A percentile compares a stretch with the other conserved stretches of the same genome.
Conservation (phyloP, 2,113 vertebrate species). For the Laterallus jamaicensis region DNA sequence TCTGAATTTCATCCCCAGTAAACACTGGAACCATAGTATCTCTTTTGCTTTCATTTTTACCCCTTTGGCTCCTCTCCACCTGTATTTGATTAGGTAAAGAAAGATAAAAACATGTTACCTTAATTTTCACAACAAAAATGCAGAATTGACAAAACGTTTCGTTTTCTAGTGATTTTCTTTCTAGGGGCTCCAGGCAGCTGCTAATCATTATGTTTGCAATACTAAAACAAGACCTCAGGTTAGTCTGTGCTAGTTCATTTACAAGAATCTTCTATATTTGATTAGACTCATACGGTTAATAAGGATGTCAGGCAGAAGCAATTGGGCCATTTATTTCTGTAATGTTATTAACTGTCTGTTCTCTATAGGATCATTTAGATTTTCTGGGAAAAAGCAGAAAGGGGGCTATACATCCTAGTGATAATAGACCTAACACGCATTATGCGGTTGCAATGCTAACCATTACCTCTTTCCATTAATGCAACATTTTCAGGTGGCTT, state of each 20-base stretch:
- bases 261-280: constrained; percentile 70
- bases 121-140: constrained; percentile 53
- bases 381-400: background rate
- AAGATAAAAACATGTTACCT: constrained; percentile 39
- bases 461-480: background rate
- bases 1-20: background rate
- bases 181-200: constrained; percentile 38
- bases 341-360: background rate
- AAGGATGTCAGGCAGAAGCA: constrained; percentile 18
- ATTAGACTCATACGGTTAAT: constrained; percentile 69
- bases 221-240: constrained; percentile 68
- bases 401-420: background rate
- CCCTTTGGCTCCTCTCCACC: constrained; percentile 24
- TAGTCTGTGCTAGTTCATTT: constrained; percentile 68
- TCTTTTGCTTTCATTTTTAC: background rate
- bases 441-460: background rate
- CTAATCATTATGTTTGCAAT: constrained; percentile 71
- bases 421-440: background rate
- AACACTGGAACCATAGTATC: background rate
- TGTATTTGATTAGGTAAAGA: constrained; percentile 62
- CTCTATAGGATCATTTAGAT: background rate
- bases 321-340: background rate
- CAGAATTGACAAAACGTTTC: constrained; percentile 64
- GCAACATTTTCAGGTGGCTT: background rate
- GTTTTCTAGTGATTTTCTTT: constrained; percentile 28